Base-by-base conservation (phyloP, 2,797 vertebrate species). In the Tapera naevia region DNA sequence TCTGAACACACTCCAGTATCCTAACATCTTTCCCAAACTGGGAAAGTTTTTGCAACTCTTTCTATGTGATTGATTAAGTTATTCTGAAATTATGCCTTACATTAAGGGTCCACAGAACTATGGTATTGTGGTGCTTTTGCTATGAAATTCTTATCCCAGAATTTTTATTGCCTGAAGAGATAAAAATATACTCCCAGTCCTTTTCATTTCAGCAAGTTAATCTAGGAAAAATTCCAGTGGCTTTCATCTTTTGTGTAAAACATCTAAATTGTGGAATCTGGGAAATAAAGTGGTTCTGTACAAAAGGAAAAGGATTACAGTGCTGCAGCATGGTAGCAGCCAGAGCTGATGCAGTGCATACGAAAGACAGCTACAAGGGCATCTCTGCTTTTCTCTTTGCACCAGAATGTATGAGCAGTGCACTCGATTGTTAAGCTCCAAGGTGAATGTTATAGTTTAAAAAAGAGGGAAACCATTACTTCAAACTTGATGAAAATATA, bases 241-340 rank as follows among this genome's bases (percentile, higher is more conserved):
- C 80, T 93, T 96, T 91, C 82, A 91, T 81, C 85, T 87, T 75
- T 85, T 74, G 39, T 66, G 79, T 94, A 95, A 94, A 88, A 86
- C 54, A 93, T 21, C 69, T 45, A 84, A 91, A 72, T 50, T 43
- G 53, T 83, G 73, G 50, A 78, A 91, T 61, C 87, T 35, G 58
- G 73, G 73, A 90, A 93, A 66, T 5, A 50, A 11, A 4, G 50
- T 61, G 54, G 18, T 80, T 66, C 71, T 92, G 45, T 70, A 81
- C 43, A 82, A 23, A 73, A 80, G 43, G 43, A 41, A 64, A 79
- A 92, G 73, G 51, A 1, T 71, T 45, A n/a, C 76, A 25, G 57
- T 46, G 57, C 80, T 90, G 70, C 69, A 91, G 80, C 61, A 69
- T 7, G 64, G 72, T 54, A 94, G 86, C 48, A 93, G 69, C 24